Percentiles rank a stretch among this genome's conserved stretches.
Evolutionary conservation across 2,113 vertebrate genomes (phyloP).

Genomic region (Oncorhynchus kisutch): DNA sequence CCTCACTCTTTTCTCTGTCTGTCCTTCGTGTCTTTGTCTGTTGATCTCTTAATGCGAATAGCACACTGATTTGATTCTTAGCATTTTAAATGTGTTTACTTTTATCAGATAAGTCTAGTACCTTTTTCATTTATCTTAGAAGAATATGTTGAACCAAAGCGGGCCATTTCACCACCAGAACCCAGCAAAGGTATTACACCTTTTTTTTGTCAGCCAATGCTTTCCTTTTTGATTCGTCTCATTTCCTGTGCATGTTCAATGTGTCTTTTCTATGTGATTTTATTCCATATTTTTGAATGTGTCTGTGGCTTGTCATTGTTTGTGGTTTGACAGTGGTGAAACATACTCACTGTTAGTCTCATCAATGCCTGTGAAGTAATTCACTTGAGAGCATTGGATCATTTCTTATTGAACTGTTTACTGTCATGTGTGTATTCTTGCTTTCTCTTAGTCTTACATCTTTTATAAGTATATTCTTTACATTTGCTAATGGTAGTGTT

Average conservation of each 20-base stretch:
- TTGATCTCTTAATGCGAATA: background rate
- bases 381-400: slow-evolving; percentile 9
- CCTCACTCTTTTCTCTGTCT: background rate
- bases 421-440: background rate
- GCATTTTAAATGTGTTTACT: no score
- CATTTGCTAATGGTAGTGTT: slow-evolving; percentile 37
- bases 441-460: slow-evolving; percentile 15
- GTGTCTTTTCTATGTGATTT: background rate
- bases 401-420: slow-evolving; percentile 6
- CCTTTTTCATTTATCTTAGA: background rate
- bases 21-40: background rate
- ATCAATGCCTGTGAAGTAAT: slow-evolving; percentile 1
- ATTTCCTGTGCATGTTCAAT: background rate
- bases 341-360: background rate
- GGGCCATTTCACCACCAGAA: background rate
- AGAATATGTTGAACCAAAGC: background rate
- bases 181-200: background rate
- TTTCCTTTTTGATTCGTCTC: background rate
- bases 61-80: background rate
- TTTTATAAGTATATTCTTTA: slow-evolving; percentile 12
- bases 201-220: background rate
- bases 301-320: background rate
- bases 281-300: background rate
- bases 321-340: background rate
- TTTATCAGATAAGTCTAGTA: background rate